These are phyloP conservation scores for Amphipyra tragopoginis DNA, from an alignment of 2,888 invertebrate species.

Conservation along the genomic window DNA sequence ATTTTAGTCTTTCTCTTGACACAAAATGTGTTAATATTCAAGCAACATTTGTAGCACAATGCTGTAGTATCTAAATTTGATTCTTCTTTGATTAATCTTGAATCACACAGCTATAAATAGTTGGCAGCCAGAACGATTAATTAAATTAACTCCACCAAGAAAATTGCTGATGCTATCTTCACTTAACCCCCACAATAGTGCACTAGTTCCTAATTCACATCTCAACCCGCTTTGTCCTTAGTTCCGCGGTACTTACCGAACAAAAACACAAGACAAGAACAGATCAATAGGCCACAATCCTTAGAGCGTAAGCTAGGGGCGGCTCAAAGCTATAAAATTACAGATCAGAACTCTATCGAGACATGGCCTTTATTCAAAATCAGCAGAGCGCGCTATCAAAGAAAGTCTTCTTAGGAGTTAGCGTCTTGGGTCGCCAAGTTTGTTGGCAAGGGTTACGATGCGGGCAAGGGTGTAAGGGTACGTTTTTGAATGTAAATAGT, in stretches of 20 bases:
- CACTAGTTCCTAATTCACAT: conserved; percentile 51
- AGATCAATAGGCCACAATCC: conserved; percentile 85
- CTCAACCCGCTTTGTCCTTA: conserved; percentile 61
- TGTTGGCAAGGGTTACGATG: conserved; percentile 87
- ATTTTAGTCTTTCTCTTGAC: no score
- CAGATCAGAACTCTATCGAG: conserved; percentile 89
- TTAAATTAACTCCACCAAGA: conserved; percentile 5
- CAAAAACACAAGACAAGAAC: conserved; percentile 77
- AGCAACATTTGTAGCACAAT: no score
- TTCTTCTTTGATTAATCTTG: background rate
- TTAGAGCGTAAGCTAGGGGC: conserved; percentile 76
- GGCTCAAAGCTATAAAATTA: conserved; percentile 89
- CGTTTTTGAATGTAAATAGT: conserved; percentile 90
- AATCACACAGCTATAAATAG: background rate
- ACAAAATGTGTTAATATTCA: no score
- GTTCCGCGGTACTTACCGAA: conserved; percentile 65
- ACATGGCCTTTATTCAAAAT: conserved; percentile 86
- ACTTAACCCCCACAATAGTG: conserved; percentile 41
- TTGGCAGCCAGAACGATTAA: background rate
- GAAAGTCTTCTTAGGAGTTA: conserved; percentile 88
- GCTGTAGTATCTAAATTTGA: no score
- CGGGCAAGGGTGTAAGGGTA: conserved; percentile 81
- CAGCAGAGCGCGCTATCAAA: conserved; percentile 89
- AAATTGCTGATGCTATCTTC: conserved; percentile 41
- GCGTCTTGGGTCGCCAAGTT: conserved; percentile 88